Evolutionary conservation across 2,797 vertebrate genomes (phyloP), one percentile per base, ranked within the genome.

Genomic region (Acrossocheilus wenchowensis): DNA sequence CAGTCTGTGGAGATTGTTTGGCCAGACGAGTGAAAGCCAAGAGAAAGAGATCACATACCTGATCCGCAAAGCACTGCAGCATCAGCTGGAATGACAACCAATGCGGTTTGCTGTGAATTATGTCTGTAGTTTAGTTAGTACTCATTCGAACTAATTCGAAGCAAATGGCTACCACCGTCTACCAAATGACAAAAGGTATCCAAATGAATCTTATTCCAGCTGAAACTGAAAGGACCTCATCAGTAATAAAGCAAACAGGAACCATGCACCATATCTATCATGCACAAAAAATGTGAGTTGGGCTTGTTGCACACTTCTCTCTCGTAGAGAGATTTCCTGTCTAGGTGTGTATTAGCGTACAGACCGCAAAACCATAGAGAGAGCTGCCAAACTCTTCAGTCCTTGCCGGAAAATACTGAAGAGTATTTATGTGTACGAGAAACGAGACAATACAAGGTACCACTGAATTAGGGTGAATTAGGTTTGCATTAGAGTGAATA

Each of bases 41-140:
- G 69, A 81, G 78, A 75, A 81, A 86, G 78, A 81, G 52, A 52
- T 86, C 60, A 68, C 85, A 86, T 86, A 86, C 85, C 85, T 86
- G 71, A 81, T 74, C 45, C 2, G 6, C 78, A 66, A 81, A 12
- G 34, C 78, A 52, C 57, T 72, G 45, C 30, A 30, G 21, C 84
- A 81, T 52, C 62, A 54, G 50, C 64, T 57, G 50, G 10, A 78
- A 68, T 34, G 64, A 79, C 75, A 64, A 78, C 74, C 48, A 12
- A 36, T 71, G 75, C 0, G 17, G 78, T 80, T 64, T 45, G 48
- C 80, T 71, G 41, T 4, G 17, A 80, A 45, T 48, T 79, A 57
- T 45, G n/a, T 66, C 52, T 39, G 60, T 8, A 36, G 43, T 77
- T 74, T 64, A 78, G 74, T 57, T 79, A 41, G 77, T 60, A 14